phyloP scores from a whole-genome alignment of 2,113 vertebrate genomes.

The Labeo rohita region DNA sequence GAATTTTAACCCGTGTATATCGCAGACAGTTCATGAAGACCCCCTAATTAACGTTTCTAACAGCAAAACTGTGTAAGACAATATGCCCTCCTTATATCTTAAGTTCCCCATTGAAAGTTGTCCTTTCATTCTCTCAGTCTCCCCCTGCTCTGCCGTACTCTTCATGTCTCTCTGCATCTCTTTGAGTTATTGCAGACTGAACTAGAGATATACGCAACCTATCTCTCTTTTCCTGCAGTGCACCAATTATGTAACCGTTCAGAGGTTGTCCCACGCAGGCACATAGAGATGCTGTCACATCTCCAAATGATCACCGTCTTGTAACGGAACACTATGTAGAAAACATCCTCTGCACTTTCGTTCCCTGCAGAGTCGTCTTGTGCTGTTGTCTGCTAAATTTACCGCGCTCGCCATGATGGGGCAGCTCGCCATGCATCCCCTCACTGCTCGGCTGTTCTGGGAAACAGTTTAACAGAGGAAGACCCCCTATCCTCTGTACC shows the following conservation, averaged over 20 bases:
- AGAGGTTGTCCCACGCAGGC: constrained; percentile 33
- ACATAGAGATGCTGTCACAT: constrained; percentile 34
- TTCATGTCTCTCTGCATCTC: neutral
- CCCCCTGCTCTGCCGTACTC: constrained; percentile 3
- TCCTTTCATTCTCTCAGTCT: neutral
- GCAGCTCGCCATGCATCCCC: constrained; percentile 4
- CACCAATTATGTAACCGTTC: constrained; percentile 53
- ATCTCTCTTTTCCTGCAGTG: constrained; percentile 40
- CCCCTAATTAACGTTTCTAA: constrained; percentile 7
- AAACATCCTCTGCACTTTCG: neutral
- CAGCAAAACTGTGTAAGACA: neutral
- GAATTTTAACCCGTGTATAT: too few species aligned
- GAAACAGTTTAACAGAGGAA: constrained; percentile 20
- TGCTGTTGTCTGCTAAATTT: constrained; percentile 25
- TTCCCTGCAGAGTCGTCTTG: constrained; percentile 12
- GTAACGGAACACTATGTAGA: constrained; percentile 2
- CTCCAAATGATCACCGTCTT: constrained; percentile 23
- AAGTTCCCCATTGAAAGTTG: neutral
- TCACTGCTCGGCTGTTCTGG: constrained; percentile 7
- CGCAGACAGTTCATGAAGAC: too few species aligned
- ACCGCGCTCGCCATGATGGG: neutral
- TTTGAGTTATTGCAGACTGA: constrained; percentile 15
- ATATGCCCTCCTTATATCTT: neutral
- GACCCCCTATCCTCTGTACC: neutral
- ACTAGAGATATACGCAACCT: neutral